Percentiles rank a stretch among this genome's conserved stretches.
These are phyloP conservation scores for Sebastes itinus DNA, from an alignment of 2,797 vertebrate genomes.

Conservation along the genomic window DNA sequence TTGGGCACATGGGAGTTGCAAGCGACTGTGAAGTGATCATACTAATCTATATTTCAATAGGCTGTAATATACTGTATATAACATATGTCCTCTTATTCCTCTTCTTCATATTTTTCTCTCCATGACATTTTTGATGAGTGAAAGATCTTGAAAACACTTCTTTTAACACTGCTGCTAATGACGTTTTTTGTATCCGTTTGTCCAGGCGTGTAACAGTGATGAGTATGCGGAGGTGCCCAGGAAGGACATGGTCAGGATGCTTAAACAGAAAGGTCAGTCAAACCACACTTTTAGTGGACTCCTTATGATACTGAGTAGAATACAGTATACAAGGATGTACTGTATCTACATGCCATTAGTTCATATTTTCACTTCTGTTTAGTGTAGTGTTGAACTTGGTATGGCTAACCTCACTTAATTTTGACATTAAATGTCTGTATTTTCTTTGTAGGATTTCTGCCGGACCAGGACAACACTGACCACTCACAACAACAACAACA, in stretches of 20 bases:
- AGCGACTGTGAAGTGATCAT: not conserved
- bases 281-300: not conserved
- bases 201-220: slow-evolving; percentile 87
- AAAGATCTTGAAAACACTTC: not conserved
- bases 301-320: not conserved
- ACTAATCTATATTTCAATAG: not conserved
- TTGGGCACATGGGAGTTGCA: not conserved
- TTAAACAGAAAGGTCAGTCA: slow-evolving; percentile 68
- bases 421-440: not conserved
- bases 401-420: not conserved
- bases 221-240: slow-evolving; percentile 84
- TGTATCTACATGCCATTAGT: not conserved
- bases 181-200: slow-evolving; percentile 12
- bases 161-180: not conserved
- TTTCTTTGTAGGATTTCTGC: slow-evolving; percentile 69
- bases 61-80: not conserved
- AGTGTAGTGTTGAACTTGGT: not conserved
- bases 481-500: slow-evolving; percentile 37
- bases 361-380: not conserved
- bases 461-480: slow-evolving; percentile 62
- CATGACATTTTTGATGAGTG: not conserved
- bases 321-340: too few species aligned
- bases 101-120: not conserved
- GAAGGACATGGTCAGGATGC: slow-evolving; percentile 81
- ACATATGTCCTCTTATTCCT: not conserved